Evolutionary conservation across 2,113 vertebrate genomes (phyloP).

Genomic region (Anhinga anhinga): DNA sequence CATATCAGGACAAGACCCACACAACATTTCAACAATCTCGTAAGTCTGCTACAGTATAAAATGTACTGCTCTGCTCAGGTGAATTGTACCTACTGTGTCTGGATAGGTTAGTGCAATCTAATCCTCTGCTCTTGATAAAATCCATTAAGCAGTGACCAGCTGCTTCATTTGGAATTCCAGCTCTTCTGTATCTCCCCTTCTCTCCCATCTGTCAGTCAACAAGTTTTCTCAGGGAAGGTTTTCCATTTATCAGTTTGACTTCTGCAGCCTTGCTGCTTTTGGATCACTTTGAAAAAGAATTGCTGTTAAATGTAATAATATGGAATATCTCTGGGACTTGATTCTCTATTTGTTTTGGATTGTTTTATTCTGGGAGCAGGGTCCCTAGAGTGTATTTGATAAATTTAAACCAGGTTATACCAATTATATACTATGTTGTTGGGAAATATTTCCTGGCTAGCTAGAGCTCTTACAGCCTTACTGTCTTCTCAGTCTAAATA

Average conservation of each 20-base stretch:
- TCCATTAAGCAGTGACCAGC: background rate
- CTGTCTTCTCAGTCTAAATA: background rate
- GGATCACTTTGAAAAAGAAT: background rate
- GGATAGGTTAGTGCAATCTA: slow-evolving; percentile 49
- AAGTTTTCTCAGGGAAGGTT: background rate
- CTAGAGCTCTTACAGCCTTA: background rate
- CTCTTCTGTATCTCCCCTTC: background rate
- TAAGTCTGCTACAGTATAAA: background rate
- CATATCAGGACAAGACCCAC: slow-evolving; percentile 5
- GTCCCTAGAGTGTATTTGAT: background rate
- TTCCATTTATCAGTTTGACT: background rate
- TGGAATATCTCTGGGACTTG: background rate
- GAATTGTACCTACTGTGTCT: background rate
- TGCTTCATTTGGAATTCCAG: background rate
- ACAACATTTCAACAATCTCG: background rate
- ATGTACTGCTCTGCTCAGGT: background rate
- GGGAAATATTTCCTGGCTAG: background rate
- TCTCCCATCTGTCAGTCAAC: background rate
- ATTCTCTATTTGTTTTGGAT: background rate
- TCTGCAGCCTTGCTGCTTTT: background rate
- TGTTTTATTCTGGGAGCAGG: background rate
- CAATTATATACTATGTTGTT: background rate
- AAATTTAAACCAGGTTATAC: background rate
- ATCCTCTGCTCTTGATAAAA: slow-evolving; percentile 33
- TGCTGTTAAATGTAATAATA: background rate